Base-by-base conservation (phyloP, 2,797 vertebrate genomes). In the Chrysocyon brachyurus region DNA sequence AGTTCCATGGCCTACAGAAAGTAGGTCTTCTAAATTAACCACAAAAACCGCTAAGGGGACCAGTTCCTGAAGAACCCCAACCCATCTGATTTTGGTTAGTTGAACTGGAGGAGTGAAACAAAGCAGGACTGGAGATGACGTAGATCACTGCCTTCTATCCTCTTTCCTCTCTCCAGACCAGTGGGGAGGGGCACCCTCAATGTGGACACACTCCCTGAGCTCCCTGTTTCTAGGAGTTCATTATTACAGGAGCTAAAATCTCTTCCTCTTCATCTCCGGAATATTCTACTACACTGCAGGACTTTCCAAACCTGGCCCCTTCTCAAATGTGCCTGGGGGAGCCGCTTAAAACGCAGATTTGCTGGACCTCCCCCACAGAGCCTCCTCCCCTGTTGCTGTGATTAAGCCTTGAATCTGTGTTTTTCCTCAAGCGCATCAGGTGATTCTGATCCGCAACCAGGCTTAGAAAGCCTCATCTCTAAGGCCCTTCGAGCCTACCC, bases 341-440 rank as follows among this genome's bases (percentile, higher is more conserved):
- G 17, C 26, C 2, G 61, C 33, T 87, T 81, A 91, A 94, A 97
- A 96, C 78, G 75, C 56, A 86, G 57, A 92, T 93, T 93, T 94
- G 54, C 46, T 54, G 26, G 59, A 26, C 22, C 40, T 49, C 22
- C 22, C 49, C 36, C 11, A 79, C n/a, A 52, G 22, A 64, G 10
- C n/a, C 12, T 24, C 46, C 52, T 66, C 40, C n/a, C 24, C 78
- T 54, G 56, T 15, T 49, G 54, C 28, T 59, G 61, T 36, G 21
- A 31, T 75, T 68, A 93, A 72, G 68, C 26, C 7, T 6, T 82
- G 90, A 93, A 93, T 96, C 83, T 66, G 52, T 79, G 70, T 87
- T 93, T 84, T 94, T 90, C 61, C 78, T 96, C 40, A 93, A 57
- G 77, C 3, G 59, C 86, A 94, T 95, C 93, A 96, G 86, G 94